These are phyloP conservation scores for Mya arenaria DNA, from an alignment of 1,140 invertebrate genomes.

Conservation along the genomic window DNA sequence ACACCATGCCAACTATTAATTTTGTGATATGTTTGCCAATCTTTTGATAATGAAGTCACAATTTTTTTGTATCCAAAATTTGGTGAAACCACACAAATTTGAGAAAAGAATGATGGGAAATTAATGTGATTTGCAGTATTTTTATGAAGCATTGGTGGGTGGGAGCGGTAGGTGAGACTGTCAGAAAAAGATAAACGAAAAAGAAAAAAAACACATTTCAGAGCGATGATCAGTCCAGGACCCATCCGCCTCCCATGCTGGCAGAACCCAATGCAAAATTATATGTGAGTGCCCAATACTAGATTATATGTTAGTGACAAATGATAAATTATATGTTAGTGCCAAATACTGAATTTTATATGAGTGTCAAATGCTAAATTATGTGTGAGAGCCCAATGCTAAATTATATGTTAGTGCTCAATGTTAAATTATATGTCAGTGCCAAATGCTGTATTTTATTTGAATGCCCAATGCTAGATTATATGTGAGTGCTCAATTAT, in stretches of 20 bases:
- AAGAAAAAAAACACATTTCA: neutral
- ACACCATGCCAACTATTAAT: no score
- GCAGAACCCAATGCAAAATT: constrained; percentile 44
- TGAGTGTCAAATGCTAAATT: neutral
- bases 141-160: no score
- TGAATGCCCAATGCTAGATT: neutral
- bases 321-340: constrained; percentile 50
- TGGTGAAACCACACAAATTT: no score
- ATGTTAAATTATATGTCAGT: neutral
- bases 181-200: neutral
- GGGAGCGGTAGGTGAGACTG: no score
- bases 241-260: constrained; percentile 7
- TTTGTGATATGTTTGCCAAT: no score
- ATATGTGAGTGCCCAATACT: constrained; percentile 26
- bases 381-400: constrained; percentile 27
- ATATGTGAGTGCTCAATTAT: neutral
- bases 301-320: constrained; percentile 2
- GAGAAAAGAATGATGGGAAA: no score
- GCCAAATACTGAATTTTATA: neutral
- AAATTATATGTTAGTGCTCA: constrained; percentile 40
- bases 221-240: neutral
- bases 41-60: no score
- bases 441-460: neutral
- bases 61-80: no score
- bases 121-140: no score